Base-by-base conservation (phyloP, 2,888 invertebrate genomes). In the Drosophila merina region DNA sequence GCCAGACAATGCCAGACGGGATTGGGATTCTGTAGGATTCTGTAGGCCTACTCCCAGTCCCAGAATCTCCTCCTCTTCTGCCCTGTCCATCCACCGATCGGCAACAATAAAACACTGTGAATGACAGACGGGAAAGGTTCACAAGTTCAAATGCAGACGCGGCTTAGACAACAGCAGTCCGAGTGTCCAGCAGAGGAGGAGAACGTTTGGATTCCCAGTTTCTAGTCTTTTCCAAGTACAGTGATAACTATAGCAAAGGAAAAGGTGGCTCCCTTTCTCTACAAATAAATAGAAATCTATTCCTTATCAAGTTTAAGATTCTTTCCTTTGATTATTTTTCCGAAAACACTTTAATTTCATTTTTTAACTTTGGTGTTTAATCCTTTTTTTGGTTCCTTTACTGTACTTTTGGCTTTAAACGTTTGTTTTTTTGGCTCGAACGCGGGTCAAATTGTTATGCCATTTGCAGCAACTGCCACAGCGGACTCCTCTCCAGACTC, bases 61-160 rank as follows among this genome's bases (percentile, higher is more conserved):
- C 12, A 5, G 1, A 14, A 14, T 14, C 14, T 14, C 14, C 14
- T 14, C 14, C 14, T 1, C 28, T 0, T 1, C 28, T 0, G 8
- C 31, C 25, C 31, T 36, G 25, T 7, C 10, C 10, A 10, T 2
- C 30, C 31, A 1, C 30, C 31, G 31, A 31, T 49, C 12, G 56
- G 58, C 52, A 56, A 57, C 55, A 63, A 59, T 48, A 60, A 63
- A 70, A 68, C 56, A 51, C 67, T 67, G 79, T 38, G 64, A 81
- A 54, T 75, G 75, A 73, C 75, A 68, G 71, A 66, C 71, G 54
- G 63, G 63, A 51, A 52, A 59, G 78, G 85, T 82, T 82, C 82
- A 80, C 70, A 78, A 85, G 82, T 81, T 84, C 81, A 82, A 84
- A 72, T 68, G 74, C 72, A 74, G 52, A 49, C 44, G 64, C 52